phyloP scores from a whole-genome alignment of 1,140 invertebrate species.

The Drosophila jambulina region DNA sequence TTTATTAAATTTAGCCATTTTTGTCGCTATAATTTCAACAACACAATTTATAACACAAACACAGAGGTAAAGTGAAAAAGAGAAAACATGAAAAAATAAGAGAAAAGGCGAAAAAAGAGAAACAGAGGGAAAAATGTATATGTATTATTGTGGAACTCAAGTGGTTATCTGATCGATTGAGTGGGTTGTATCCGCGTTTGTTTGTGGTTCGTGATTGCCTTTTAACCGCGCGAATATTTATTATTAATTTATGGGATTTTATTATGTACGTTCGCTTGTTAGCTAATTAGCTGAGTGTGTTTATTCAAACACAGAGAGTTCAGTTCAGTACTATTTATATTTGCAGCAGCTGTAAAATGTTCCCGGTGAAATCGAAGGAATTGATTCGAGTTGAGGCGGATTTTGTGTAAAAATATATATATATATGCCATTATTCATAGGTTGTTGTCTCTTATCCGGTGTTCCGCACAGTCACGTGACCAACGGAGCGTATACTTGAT shows the following conservation, averaged over 20 bases:
- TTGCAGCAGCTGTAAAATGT: not conserved
- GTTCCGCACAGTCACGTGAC: slow-evolving; percentile 28
- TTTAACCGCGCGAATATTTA: slow-evolving; percentile 47
- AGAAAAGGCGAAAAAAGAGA: slow-evolving; percentile 7
- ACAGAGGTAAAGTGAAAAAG: not conserved
- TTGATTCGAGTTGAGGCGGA: not conserved
- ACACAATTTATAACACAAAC: not conserved
- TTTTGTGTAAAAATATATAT: slow-evolving; percentile 5
- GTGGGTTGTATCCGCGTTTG: slow-evolving; percentile 24
- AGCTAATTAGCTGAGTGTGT: slow-evolving; percentile 47
- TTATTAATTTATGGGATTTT: slow-evolving; percentile 65
- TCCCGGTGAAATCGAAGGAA: slow-evolving; percentile 3
- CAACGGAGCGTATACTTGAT: slow-evolving; percentile 57
- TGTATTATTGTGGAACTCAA: slow-evolving; percentile 37
- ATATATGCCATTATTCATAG: slow-evolving; percentile 7
- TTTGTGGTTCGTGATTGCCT: slow-evolving; percentile 47
- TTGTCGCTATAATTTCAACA: not conserved
- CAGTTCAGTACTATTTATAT: not conserved
- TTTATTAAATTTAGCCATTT: not conserved
- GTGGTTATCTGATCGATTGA: slow-evolving; percentile 37
- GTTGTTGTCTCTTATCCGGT: not conserved
- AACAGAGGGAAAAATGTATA: not conserved
- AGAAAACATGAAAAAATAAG: not conserved
- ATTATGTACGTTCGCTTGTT: slow-evolving; percentile 39
- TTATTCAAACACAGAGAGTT: slow-evolving; percentile 37